Base-by-base conservation (phyloP, 92 coral and sea anemone species). In the Zoanthus sansibaricus region DNA sequence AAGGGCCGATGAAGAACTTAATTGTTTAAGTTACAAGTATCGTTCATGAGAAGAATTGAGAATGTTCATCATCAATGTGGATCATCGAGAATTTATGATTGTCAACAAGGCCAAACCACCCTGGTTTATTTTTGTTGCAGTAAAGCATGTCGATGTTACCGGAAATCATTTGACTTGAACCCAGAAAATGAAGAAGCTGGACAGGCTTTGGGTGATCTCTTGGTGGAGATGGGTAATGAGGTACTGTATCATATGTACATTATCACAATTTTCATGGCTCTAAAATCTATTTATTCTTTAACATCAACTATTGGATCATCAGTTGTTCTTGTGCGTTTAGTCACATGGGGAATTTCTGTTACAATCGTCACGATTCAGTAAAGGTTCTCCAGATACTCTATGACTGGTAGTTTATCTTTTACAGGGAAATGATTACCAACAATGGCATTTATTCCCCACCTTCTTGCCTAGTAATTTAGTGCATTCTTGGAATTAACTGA, bases 91-190 rank as follows among this genome's bases (percentile, higher is more conserved):
- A 7, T 49, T 49, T 49, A 49, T 49, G 9, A 49, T 7, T 11
- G 55, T 3, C 12, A 49, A 49, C 7, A 11, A 47, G 7, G n/a
- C 49, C 7, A 21, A 9, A 3, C 10, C 68, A 61, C 17, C 44
- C 37, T 30, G 25, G 51, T 17, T 31, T 31, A 86, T 0, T 30
- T 7, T 62, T 21, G 33, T 59, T 86, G 25, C 87, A 97, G 99
- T 75, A 97, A 95, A 86, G 99, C 99, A 15, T 90, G 91, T 75
- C 92, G 98, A 11, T 97, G 99, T 75, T 97, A 95, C 88, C 98
- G 95, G 94, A 97, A 97, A 86, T 92, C 99, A 5, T 93, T 92
- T 87, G 99, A 95, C 69, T 92, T 97, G 72, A 93, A 92, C 61
- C 95, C 93, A 45, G 58, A 79, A 16, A 86, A 90, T 52, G 97